Evolutionary conservation across 2,113 vertebrate species (phyloP).

Genomic region (Spea multiplicata): DNA sequence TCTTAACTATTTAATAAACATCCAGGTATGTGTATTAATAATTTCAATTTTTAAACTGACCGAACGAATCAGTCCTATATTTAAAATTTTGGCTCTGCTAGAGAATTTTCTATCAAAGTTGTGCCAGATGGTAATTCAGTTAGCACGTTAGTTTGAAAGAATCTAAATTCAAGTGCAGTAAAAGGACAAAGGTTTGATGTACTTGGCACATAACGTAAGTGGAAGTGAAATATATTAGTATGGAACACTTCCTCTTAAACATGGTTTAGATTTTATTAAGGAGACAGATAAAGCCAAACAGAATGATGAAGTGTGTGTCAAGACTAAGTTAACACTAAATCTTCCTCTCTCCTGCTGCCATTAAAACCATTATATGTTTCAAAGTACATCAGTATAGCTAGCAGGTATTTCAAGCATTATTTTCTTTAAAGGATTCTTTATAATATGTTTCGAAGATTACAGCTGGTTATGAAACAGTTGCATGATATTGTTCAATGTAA

Average conservation of each 20-base stretch:
- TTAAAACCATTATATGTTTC: background rate
- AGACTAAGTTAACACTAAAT: conserved; percentile 38
- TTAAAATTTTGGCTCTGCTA: no score
- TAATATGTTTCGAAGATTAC: no score
- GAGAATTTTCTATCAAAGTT: conserved; percentile 46
- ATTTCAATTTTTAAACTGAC: no score
- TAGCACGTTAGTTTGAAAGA: conserved; percentile 38
- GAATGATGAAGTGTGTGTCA: conserved; percentile 10
- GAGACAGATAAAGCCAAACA: conserved; percentile 42
- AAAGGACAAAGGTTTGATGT: conserved; percentile 40
- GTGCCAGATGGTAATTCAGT: conserved; percentile 35
- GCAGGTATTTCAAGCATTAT: conserved; percentile 7
- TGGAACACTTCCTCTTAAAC: conserved; percentile 24
- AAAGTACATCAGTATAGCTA: background rate
- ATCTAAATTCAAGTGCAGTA: conserved; percentile 38
- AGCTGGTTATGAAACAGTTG: no score
- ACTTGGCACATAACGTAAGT: conserved; percentile 26
- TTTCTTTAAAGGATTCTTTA: background rate
- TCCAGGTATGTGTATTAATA: no score
- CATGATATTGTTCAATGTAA: no score
- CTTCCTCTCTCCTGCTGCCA: conserved; percentile 13
- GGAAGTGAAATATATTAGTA: conserved; percentile 22
- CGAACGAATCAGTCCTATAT: no score
- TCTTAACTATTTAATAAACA: no score
- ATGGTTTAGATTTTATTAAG: conserved; percentile 24